Evolutionary conservation across 2,888 invertebrate genomes (phyloP).

Genomic region (Drosophila antonietae): DNA sequence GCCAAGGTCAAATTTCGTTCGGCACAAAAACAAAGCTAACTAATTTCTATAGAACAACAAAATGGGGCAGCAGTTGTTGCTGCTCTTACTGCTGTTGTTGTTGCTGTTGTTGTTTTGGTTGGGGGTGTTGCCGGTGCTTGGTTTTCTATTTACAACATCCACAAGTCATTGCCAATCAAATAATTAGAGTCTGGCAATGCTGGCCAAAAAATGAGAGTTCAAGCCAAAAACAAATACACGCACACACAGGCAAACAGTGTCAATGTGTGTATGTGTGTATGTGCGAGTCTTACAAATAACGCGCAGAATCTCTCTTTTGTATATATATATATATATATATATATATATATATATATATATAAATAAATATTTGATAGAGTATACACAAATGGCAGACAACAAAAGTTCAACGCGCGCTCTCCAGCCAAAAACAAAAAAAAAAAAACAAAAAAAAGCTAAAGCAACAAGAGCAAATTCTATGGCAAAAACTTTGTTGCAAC

Average conservation of each 20-base stretch:
- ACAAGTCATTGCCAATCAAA: slow-evolving; percentile 72
- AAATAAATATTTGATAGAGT: slow-evolving; percentile 43
- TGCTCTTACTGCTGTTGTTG: background rate
- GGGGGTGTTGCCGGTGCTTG: slow-evolving; percentile 11
- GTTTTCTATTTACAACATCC: slow-evolving; percentile 34
- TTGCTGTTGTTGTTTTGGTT: slow-evolving; percentile 10
- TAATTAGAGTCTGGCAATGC: slow-evolving; percentile 71
- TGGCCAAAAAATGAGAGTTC: slow-evolving; percentile 41
- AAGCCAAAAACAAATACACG: slow-evolving; percentile 21
- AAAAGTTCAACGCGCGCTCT: slow-evolving; percentile 55
- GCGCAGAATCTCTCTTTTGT: slow-evolving; percentile 73
- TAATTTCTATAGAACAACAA: slow-evolving; percentile 44
- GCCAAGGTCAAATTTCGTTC: slow-evolving; percentile 45
- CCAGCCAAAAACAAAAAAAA: slow-evolving; percentile 20
- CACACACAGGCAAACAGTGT: background rate
- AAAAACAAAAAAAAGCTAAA: slow-evolving; percentile 3
- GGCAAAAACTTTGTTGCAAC: slow-evolving; percentile 63
- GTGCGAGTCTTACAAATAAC: slow-evolving; percentile 47
- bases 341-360: slow-evolving; percentile 35
- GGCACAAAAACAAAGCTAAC: slow-evolving; percentile 40
- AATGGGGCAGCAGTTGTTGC: slow-evolving; percentile 31
- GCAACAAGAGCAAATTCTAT: slow-evolving; percentile 47
- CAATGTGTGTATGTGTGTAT: slow-evolving; percentile 14
- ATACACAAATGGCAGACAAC: slow-evolving; percentile 62
- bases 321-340: slow-evolving; percentile 26